Percentiles rank a stretch among this genome's conserved stretches.
Evolutionary conservation across 2,113 vertebrate species (phyloP).

Genomic region (Rhabdomys dilectus): DNA sequence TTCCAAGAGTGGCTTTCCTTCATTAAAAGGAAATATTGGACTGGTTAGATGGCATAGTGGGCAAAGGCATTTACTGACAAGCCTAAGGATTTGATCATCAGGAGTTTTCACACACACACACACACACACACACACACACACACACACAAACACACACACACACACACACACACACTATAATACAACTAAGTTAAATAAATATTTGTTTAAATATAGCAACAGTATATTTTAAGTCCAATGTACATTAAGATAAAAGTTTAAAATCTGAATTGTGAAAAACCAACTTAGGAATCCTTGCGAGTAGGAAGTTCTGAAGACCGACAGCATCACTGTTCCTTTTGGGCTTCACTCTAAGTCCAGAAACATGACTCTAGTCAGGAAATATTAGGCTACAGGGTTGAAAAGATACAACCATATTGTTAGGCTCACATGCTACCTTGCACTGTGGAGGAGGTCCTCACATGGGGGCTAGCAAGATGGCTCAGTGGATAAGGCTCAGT

Average conservation of each 20-base stretch:
- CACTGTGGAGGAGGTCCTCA: too few species aligned
- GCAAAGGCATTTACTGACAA: not conserved
- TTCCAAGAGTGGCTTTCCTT: not conserved
- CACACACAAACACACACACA: not conserved
- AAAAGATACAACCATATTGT: not conserved
- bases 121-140: not conserved
- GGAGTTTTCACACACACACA: not conserved
- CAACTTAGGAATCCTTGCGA: not conserved
- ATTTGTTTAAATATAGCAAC: not conserved
- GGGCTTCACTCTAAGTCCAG: not conserved
- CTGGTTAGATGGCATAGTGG: not conserved
- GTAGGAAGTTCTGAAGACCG: not conserved
- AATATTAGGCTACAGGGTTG: not conserved
- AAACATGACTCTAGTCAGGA: not conserved
- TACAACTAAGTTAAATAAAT: not conserved
- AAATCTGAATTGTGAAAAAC: not conserved
- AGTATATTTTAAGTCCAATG: constrained; percentile 1
- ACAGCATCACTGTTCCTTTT: not conserved
- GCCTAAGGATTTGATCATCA: not conserved
- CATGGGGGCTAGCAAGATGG: not conserved
- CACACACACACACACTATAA: not conserved
- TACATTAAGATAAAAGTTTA: not conserved
- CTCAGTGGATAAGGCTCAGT: not conserved
- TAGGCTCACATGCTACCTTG: not conserved
- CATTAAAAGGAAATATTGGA: not conserved